phyloP scores from a whole-genome alignment of 2,888 invertebrate species.

The Macaria liturata region DNA sequence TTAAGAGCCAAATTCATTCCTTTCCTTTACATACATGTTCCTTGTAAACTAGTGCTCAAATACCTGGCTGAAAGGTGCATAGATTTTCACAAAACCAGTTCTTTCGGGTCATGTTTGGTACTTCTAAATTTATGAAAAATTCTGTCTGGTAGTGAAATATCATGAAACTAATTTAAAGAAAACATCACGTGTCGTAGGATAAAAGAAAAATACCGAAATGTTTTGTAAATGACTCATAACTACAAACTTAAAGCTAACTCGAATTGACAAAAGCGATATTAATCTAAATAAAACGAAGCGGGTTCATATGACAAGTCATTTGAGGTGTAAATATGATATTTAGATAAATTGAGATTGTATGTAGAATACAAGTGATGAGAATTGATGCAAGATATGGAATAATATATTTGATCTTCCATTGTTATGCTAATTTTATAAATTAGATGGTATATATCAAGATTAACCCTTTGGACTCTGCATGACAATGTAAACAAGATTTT shows the following conservation, averaged over 20 bases:
- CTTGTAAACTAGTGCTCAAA: too few relatives aligned
- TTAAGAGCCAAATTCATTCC: too few relatives aligned
- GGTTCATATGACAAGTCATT: constrained; percentile 15
- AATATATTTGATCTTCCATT: constrained; percentile 33
- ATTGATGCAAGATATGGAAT: constrained; percentile 30
- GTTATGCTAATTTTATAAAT: constrained; percentile 34
- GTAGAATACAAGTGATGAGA: constrained; percentile 35
- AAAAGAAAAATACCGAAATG: too few relatives aligned
- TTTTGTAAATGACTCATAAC: too few relatives aligned
- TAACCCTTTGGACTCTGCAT: constrained; percentile 12
- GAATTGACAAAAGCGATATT: constrained; percentile 3
- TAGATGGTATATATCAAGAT: constrained; percentile 29
- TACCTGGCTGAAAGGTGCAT: too few relatives aligned
- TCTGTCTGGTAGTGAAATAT: too few relatives aligned
- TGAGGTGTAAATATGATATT: constrained; percentile 42
- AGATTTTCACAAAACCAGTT: too few relatives aligned
- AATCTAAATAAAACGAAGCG: constrained; percentile 24
- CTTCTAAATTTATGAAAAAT: too few relatives aligned
- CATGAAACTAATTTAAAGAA: too few relatives aligned
- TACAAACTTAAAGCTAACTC: not conserved
- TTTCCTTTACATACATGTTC: too few relatives aligned
- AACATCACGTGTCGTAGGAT: too few relatives aligned
- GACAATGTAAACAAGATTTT: constrained; percentile 19
- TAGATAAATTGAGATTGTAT: constrained; percentile 40
- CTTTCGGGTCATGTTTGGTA: too few relatives aligned